phyloP scores from a whole-genome alignment of 1,140 invertebrate genomes.

The Drosophila arizonae region DNA sequence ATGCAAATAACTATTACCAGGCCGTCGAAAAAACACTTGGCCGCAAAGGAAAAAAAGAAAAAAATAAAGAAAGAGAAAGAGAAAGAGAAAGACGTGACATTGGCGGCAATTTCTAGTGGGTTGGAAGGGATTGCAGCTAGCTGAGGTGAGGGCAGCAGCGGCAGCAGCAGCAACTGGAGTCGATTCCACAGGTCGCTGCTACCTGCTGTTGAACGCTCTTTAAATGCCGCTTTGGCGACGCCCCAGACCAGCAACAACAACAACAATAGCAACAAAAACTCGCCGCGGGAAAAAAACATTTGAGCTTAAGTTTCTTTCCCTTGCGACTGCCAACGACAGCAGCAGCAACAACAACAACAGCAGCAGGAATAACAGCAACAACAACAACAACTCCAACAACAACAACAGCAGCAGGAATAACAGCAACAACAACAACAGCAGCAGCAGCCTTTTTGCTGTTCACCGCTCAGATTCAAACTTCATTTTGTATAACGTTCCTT shows the following conservation, averaged over 20 bases:
- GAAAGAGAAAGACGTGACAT: slow-evolving; percentile 52
- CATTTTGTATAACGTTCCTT: slow-evolving; percentile 57
- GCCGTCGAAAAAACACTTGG: slow-evolving; percentile 23
- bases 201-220: slow-evolving; percentile 38
- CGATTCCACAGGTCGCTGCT: slow-evolving; percentile 53
- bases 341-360: slow-evolving; percentile 13
- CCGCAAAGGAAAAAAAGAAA: slow-evolving; percentile 10
- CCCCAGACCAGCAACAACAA: slow-evolving; percentile 12
- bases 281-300: background rate
- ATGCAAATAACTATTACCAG: slow-evolving; percentile 66
- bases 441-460: slow-evolving; percentile 65
- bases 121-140: no score
- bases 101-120: slow-evolving; percentile 30
- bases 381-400: no score
- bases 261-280: slow-evolving; percentile 26
- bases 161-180: background rate
- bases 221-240: slow-evolving; percentile 52
- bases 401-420: background rate
- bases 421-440: slow-evolving; percentile 21
- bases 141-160: background rate
- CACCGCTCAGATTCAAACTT: slow-evolving; percentile 54
- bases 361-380: no score
- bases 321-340: slow-evolving; percentile 20
- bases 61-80: background rate
- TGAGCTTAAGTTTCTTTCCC: background rate